Evolutionary conservation across 2,113 vertebrate species (phyloP), one percentile per base, ranked within the genome.

Genomic region (Pangasianodon gigas): DNA sequence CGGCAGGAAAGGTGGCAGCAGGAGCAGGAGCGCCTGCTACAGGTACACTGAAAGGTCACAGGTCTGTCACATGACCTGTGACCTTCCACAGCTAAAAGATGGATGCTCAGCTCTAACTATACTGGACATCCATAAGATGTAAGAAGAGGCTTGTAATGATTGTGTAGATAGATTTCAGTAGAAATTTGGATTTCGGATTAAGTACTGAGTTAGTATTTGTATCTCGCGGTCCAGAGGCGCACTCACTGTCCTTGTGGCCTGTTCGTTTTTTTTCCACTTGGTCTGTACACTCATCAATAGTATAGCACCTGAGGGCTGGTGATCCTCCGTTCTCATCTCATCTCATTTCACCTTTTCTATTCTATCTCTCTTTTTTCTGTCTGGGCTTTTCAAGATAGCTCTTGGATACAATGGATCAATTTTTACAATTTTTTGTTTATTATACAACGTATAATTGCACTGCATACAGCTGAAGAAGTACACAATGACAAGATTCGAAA

Each of bases 1-100:
- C 97, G 98, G 16, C 98, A 98, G 95, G 98, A 99, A 92, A 97
- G 95, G 90, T 99, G 98, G 98, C 98, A 99, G 56, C 97, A 97
- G 89, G 98, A 99, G 92, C 98, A 99, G 94, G 98, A 99, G 52
- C 97, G 97, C 91, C 93, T 98, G 91, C 98, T 99, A 92, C 97
- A 99, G 98, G 98, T 99, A 96, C 91, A 93, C 62, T 88, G 89
- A 41, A 32, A 29, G 75, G 75, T 58, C 52, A 44, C 85, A 62
- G 91, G 85, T 89, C 90, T 92, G 90, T 87, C 58, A 41, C 83
- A 89, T 86, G 84, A 56, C 56, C 54, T 46, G 74, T 77, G 83
- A 52, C 51, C 65, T 58, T 71, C 87, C 62, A 71, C 32, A 83
- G 58, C 48, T 88, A 26, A 24, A 24, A 62, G 37, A 46, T 56